Evolutionary conservation across 2,113 vertebrate species (phyloP).

Genomic region (Triplophysa tibetana): DNA sequence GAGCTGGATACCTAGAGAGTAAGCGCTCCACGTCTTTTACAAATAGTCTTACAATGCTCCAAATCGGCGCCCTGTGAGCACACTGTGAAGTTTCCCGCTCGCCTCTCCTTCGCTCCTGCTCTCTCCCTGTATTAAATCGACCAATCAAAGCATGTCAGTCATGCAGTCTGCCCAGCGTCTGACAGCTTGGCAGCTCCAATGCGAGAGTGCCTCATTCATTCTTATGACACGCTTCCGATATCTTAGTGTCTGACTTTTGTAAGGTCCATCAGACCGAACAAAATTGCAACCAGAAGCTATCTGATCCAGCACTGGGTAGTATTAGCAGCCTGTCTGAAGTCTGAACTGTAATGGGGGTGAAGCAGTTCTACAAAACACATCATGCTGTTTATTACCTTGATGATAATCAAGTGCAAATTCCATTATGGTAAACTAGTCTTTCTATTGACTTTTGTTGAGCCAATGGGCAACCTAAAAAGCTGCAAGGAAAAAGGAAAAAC

Average conservation of each 20-base stretch:
- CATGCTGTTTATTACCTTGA: slow-evolving; percentile 31
- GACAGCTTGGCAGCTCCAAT: slow-evolving; percentile 77
- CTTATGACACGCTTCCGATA: slow-evolving; percentile 80
- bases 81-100: slow-evolving; percentile 64
- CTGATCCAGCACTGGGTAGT: slow-evolving; percentile 53
- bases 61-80: slow-evolving; percentile 56
- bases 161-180: slow-evolving; percentile 72
- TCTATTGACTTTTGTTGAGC: slow-evolving; percentile 6
- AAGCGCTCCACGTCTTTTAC: slow-evolving; percentile 76
- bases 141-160: slow-evolving; percentile 79
- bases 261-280: slow-evolving; percentile 58
- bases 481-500: not conserved
- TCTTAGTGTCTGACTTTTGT: slow-evolving; percentile 61
- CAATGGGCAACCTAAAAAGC: not conserved
- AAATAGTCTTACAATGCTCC: slow-evolving; percentile 76
- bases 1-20: slow-evolving; percentile 76
- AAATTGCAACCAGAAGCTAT: slow-evolving; percentile 55
- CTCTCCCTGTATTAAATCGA: slow-evolving; percentile 76
- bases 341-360: slow-evolving; percentile 31
- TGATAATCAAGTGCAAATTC: slow-evolving; percentile 21
- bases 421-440: slow-evolving; percentile 22
- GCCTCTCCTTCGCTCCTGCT: slow-evolving; percentile 62
- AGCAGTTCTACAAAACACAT: slow-evolving; percentile 12
- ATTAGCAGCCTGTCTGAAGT: slow-evolving; percentile 48
- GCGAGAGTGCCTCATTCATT: slow-evolving; percentile 78